phyloP scores from a whole-genome alignment of 2,888 invertebrate species.

The Gari tellinella region DNA sequence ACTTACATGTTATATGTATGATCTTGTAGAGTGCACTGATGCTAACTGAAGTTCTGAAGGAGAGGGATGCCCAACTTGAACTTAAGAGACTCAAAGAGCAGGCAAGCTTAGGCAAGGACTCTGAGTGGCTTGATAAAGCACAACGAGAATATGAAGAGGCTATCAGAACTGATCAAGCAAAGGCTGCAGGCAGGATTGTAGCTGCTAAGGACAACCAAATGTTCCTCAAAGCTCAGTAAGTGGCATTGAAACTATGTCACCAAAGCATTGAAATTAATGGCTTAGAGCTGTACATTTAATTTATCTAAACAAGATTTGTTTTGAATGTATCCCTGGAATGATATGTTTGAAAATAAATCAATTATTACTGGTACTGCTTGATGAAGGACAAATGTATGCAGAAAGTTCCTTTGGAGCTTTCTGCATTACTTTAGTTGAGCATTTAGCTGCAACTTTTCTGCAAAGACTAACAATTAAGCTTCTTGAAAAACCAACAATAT shows the following conservation, averaged over 20 bases:
- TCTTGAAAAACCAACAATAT: too few species aligned
- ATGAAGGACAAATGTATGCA: too few species aligned
- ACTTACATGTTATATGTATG: too few species aligned
- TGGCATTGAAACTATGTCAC: slow-evolving; percentile 1
- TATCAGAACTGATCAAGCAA: slow-evolving; percentile 77
- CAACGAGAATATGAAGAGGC: slow-evolving; percentile 78
- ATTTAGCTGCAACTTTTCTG: too few species aligned
- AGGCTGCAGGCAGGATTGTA: slow-evolving; percentile 70
- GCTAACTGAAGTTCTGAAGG: slow-evolving; percentile 84
- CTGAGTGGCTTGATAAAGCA: slow-evolving; percentile 72
- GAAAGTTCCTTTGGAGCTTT: too few species aligned
- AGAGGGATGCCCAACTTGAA: slow-evolving; percentile 84
- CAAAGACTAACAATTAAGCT: too few species aligned
- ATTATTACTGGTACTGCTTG: too few species aligned
- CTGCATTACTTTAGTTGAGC: too few species aligned
- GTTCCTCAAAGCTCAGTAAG: slow-evolving; percentile 82
- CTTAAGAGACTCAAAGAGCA: slow-evolving; percentile 79
- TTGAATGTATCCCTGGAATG: too few species aligned
- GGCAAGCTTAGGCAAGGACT: slow-evolving; percentile 75
- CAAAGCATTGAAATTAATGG: not conserved
- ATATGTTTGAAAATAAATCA: too few species aligned
- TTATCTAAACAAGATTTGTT: too few species aligned
- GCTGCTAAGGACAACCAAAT: slow-evolving; percentile 70
- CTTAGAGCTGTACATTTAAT: too few species aligned
- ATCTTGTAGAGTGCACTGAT: slow-evolving; percentile 82